These are phyloP conservation scores for Meloe dianella DNA, from an alignment of 2,888 invertebrate genomes.

Conservation along the genomic window DNA sequence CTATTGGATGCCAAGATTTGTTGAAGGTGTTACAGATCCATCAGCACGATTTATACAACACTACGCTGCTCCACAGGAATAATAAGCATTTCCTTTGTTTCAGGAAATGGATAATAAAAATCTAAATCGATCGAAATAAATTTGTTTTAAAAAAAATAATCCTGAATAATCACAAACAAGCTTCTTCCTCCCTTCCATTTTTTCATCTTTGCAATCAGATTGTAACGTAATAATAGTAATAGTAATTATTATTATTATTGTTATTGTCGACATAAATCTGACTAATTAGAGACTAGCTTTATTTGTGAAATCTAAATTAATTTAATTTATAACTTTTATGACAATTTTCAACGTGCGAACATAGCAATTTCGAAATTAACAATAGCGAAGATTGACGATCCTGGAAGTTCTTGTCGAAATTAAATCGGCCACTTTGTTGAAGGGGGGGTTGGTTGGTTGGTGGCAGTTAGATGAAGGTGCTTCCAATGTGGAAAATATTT, in stretches of 20 bases:
- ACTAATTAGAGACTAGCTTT: background rate
- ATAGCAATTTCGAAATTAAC: conserved; percentile 54
- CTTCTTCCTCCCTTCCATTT: too few relatives aligned
- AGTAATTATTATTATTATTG: too few relatives aligned
- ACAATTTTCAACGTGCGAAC: conserved; percentile 53
- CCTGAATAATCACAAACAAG: too few relatives aligned
- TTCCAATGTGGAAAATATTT: conserved; percentile 24
- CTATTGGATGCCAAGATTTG: conserved; percentile 83
- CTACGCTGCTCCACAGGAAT: conserved; percentile 64
- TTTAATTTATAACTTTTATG: conserved; percentile 51
- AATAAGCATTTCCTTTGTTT: conserved; percentile 11
- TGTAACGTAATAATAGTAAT: background rate
- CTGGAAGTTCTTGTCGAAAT: conserved; percentile 50
- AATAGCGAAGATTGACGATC: conserved; percentile 57
- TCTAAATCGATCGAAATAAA: background rate
- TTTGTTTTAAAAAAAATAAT: background rate
- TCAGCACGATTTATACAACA: conserved; percentile 78
- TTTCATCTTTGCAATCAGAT: too few relatives aligned
- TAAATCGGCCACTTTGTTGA: conserved; percentile 54
- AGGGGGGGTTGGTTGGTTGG: conserved; percentile 39
- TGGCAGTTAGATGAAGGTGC: conserved; percentile 34
- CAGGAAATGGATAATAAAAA: background rate
- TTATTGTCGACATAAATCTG: background rate
- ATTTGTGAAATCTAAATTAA: conserved; percentile 22
- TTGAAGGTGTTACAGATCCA: conserved; percentile 72